Conservation (phyloP, 2,888 invertebrate species). For the Cerastis rubricosa region DNA sequence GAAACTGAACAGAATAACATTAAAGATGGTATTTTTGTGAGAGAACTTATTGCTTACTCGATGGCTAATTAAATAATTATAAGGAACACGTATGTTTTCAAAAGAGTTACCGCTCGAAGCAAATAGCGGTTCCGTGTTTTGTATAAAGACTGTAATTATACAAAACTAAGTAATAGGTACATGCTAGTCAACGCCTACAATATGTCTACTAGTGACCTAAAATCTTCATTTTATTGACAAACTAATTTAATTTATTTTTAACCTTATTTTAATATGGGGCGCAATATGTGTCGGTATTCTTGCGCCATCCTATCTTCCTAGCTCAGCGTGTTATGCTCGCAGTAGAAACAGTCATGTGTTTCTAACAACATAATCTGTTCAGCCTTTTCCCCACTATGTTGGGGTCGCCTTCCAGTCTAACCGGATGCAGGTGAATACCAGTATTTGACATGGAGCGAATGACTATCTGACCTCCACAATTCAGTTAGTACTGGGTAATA, state of each 20-base stretch:
- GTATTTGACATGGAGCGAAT: no score
- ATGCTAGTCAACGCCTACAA: not conserved
- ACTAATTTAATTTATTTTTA: not conserved
- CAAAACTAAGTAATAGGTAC: not conserved
- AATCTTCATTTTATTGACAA: not conserved
- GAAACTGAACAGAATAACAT: not conserved
- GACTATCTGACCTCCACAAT: no score
- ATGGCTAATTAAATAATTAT: not conserved
- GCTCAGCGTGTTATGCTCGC: not conserved
- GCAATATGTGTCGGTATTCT: not conserved
- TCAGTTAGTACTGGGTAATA: no score
- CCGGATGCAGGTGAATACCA: no score
- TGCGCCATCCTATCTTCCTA: not conserved
- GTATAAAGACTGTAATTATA: constrained; percentile 23
- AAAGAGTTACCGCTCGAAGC: not conserved
- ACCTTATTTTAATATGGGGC: not conserved
- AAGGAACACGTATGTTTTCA: not conserved
- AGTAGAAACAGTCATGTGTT: no score
- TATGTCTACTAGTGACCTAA: constrained; percentile 13
- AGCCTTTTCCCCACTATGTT: no score
- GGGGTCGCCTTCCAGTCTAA: no score
- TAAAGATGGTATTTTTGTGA: not conserved
- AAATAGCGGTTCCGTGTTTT: not conserved
- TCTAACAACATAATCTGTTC: no score
- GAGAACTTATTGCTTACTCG: not conserved